These are phyloP conservation scores for Drosophila nikananu DNA, from an alignment of 1,140 invertebrate species.

Conservation along the genomic window DNA sequence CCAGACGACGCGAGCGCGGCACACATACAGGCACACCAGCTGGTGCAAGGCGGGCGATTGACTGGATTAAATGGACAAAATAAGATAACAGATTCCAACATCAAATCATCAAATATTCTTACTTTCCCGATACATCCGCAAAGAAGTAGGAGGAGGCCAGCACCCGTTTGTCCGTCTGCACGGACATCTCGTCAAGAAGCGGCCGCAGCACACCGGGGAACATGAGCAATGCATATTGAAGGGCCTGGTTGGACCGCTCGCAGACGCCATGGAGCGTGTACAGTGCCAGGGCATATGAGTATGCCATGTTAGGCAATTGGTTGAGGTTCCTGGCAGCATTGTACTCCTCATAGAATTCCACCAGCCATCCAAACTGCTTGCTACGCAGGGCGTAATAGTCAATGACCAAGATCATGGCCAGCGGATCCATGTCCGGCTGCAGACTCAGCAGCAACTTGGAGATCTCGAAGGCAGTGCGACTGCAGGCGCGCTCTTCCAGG, in stretches of 20 bases:
- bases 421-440: constrained; percentile 93
- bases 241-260: constrained; percentile 87
- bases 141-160: constrained; percentile 86
- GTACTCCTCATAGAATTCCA: constrained; percentile 90
- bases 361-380: constrained; percentile 93
- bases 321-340: constrained; percentile 89
- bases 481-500: constrained; percentile 92
- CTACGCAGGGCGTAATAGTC: constrained; percentile 95
- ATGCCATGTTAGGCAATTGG: constrained; percentile 95
- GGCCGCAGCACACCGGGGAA: constrained; percentile 92
- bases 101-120: background rate
- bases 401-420: constrained; percentile 92
- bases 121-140: constrained; percentile 73
- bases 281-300: constrained; percentile 92
- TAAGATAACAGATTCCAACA: constrained; percentile 15
- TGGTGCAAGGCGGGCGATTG: constrained; percentile 89
- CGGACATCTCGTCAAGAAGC: constrained; percentile 91
- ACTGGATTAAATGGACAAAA: constrained; percentile 87
- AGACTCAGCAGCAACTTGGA: constrained; percentile 92
- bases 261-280: constrained; percentile 86
- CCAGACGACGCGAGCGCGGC: constrained; percentile 91
- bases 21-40: constrained; percentile 91
- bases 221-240: constrained; percentile 93
- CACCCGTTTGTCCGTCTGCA: constrained; percentile 90
- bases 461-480: constrained; percentile 92